phyloP scores from a whole-genome alignment of 2,888 invertebrate genomes.

The Euspilapteryx auroguttella region DNA sequence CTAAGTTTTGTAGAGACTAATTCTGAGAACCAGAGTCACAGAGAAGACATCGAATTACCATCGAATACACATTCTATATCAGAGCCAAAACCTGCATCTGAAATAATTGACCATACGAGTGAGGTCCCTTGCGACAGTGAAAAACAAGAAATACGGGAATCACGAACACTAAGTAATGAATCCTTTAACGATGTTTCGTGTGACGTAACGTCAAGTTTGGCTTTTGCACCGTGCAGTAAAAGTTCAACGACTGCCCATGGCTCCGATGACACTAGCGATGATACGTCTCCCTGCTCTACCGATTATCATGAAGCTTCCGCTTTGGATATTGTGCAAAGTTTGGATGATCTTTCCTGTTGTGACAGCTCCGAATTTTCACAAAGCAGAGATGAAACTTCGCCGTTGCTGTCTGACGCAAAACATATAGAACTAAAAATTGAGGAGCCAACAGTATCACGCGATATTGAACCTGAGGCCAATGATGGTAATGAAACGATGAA shows the following conservation, averaged over 20 bases:
- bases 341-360: constrained; percentile 40
- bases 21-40: constrained; percentile 5
- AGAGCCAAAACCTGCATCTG: constrained; percentile 1
- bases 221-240: constrained; percentile 47
- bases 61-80: neutral
- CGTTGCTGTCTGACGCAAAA: constrained; percentile 15
- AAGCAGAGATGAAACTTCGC: constrained; percentile 42
- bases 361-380: constrained; percentile 48
- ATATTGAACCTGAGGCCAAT: no score
- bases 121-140: constrained; percentile 23
- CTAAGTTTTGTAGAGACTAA: neutral
- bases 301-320: constrained; percentile 55
- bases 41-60: constrained; percentile 11
- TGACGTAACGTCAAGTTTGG: constrained; percentile 50
- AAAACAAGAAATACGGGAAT: constrained; percentile 21
- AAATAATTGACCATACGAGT: constrained; percentile 12
- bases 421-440: constrained; percentile 9
- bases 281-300: constrained; percentile 48
- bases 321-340: constrained; percentile 37
- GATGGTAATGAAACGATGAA: no score
- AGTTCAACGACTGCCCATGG: constrained; percentile 31
- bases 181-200: constrained; percentile 44
- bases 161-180: constrained; percentile 35
- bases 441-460: constrained; percentile 11
- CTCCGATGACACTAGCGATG: constrained; percentile 41